Percentiles rank a stretch among this genome's conserved stretches.
Evolutionary conservation across 2,888 invertebrate species (phyloP).

Genomic region (Monochamus alternatus): DNA sequence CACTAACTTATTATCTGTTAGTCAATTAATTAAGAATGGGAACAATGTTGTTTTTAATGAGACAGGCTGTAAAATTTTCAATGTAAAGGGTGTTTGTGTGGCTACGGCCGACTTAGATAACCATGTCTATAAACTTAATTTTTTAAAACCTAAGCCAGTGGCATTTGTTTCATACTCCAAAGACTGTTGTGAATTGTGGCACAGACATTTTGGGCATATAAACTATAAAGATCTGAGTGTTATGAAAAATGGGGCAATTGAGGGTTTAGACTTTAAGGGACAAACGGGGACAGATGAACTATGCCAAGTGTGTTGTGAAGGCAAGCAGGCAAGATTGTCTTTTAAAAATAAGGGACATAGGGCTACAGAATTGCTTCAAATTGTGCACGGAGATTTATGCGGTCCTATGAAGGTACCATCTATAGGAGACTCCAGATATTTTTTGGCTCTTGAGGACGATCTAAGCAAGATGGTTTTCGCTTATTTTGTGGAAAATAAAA

Average conservation of each 20-base stretch:
- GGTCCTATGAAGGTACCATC: conserved; percentile 25
- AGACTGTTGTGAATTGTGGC: conserved; percentile 18
- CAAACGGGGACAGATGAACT: not conserved
- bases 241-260: conserved; percentile 29
- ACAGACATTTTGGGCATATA: conserved; percentile 38
- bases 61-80: conserved; percentile 47
- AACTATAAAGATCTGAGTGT: conserved; percentile 18
- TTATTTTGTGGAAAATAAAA: conserved; percentile 24
- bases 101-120: conserved; percentile 39
- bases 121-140: no score
- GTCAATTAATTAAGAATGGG: conserved; percentile 51
- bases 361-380: conserved; percentile 48
- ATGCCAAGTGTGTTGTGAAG: conserved; percentile 50
- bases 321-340: conserved; percentile 53
- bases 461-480: conserved; percentile 21
- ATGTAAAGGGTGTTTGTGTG: conserved; percentile 38
- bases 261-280: not conserved
- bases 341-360: conserved; percentile 42
- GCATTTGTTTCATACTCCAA: not conserved
- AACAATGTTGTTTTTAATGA: conserved; percentile 47
- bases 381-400: conserved; percentile 55
- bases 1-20: conserved; percentile 55
- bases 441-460: conserved; percentile 28
- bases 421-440: conserved; percentile 29
- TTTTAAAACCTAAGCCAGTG: not conserved